Evolutionary conservation across 1,140 invertebrate genomes (phyloP), one percentile per base, ranked within the genome.

Genomic region (Choristoneura fumiferana): DNA sequence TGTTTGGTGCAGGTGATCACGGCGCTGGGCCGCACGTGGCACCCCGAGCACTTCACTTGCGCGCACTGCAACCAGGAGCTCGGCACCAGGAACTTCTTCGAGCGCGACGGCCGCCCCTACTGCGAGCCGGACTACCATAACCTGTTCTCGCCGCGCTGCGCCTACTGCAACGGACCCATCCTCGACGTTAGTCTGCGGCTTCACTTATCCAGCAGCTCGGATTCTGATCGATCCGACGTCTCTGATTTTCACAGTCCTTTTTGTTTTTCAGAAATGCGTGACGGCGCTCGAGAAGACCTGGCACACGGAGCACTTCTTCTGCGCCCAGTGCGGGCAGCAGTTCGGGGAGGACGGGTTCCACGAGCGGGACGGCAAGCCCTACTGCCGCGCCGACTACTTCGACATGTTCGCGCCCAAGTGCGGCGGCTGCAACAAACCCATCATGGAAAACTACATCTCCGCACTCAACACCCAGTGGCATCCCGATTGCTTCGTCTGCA

Each of bases 271-370:
- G 98, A 99, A 99, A 97, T 99, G 98, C 90, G 97, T 99, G 34
- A 99, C 98, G 0, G 98, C 98, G 1, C 89, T 99, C 80, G 98
- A 99, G 78, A 98, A 97, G 84, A 99, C 98, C 39, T 99, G 98
- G 98, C 99, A 99, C 87, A 98, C 98, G 61, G 98, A 99, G 86
- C 98, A 99, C 90, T 99, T 99, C 92, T 98, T 99, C 91, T 99
- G 99, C 90, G 97, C 97, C 39, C 97, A 99, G 78, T 99, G 98
- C 88, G 97, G 97, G 45, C 96, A 97, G 81, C 96, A 97, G 79
- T 99, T 99, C 77, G 98, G 97, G 5, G 98, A 99, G 71, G 98
- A 99, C 52, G 98, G 97, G 10, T 98, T 98, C 91, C 97, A 98
- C 87, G 97, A 98, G 80, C 93, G 95, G 61, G 96, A 98, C 69